Evolutionary conservation across 2,888 invertebrate genomes (phyloP).

Genomic region (Ligdia adustata): DNA sequence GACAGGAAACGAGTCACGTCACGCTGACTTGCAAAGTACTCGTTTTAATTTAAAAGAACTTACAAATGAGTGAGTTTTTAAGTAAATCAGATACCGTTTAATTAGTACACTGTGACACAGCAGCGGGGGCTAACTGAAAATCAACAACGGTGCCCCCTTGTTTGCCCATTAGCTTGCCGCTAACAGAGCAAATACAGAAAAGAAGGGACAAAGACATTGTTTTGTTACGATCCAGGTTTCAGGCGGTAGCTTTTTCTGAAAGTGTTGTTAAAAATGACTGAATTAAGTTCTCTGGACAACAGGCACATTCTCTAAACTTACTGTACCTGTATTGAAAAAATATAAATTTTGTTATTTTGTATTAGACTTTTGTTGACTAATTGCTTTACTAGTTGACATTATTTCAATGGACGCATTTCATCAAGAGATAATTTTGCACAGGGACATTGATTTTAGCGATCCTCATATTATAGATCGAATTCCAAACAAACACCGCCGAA

Average conservation of each 20-base stretch:
- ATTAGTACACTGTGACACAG: constrained; percentile 20
- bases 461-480: constrained; percentile 28
- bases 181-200: constrained; percentile 70
- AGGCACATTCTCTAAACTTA: too few species aligned
- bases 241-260: constrained; percentile 9
- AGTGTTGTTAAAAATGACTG: constrained; percentile 12
- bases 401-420: not conserved
- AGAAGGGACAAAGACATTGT: constrained; percentile 53
- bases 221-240: constrained; percentile 43
- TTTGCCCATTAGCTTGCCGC: constrained; percentile 81
- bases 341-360: too few species aligned
- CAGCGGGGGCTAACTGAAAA: constrained; percentile 69
- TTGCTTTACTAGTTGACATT: too few species aligned
- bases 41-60: too few species aligned
- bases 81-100: too few species aligned
- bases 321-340: too few species aligned
- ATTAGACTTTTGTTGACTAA: too few species aligned
- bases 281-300: too few species aligned
- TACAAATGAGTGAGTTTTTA: too few species aligned
- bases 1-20: too few species aligned
- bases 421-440: constrained; percentile 11
- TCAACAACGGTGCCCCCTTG: constrained; percentile 75
- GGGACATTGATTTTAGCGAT: constrained; percentile 45
- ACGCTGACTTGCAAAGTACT: too few species aligned
- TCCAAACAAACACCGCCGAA: constrained; percentile 44